Percentiles rank a stretch among this genome's conserved stretches.
Evolutionary conservation across 2,113 vertebrate species (phyloP).

Genomic region (Eclectus roratus): DNA sequence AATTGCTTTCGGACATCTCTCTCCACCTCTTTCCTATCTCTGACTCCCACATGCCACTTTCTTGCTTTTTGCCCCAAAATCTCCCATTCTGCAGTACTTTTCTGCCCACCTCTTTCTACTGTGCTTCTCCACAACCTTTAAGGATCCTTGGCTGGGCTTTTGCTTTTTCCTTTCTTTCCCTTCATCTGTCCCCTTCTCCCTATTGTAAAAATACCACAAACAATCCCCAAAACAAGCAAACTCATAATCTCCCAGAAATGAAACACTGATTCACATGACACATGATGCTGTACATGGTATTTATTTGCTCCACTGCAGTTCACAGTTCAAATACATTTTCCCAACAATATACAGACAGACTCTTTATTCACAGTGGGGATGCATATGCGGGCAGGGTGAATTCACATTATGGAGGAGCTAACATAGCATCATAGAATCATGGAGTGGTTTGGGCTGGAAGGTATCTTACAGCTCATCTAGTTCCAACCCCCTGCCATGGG

Average conservation of each 20-base stretch:
- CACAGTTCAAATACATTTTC: constrained; percentile 71
- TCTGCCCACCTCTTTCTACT: not conserved
- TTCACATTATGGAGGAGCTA: constrained; percentile 64
- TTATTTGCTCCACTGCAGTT: constrained; percentile 73
- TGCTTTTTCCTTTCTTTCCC: not conserved
- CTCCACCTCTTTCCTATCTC: not conserved
- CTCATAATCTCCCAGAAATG: not conserved
- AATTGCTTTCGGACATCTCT: not conserved
- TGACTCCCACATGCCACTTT: not conserved
- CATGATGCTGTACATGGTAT: constrained; percentile 38
- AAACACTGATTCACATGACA: constrained; percentile 11
- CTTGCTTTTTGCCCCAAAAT: not conserved
- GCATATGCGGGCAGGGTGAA: not conserved
- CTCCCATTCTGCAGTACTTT: not conserved
- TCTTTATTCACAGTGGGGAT: constrained; percentile 32
- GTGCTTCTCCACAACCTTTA: not conserved
- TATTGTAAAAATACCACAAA: not conserved
- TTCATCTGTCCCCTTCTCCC: not conserved
- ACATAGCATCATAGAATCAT: not conserved
- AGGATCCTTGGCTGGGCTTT: not conserved
- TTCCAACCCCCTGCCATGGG: not conserved
- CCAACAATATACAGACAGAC: constrained; percentile 61
- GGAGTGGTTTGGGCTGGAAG: not conserved
- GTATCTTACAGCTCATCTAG: not conserved
- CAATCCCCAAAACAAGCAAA: not conserved